Evolutionary conservation across 2,797 vertebrate genomes (phyloP), one percentile per base, ranked within the genome.

Genomic region (Ispidina picta): DNA sequence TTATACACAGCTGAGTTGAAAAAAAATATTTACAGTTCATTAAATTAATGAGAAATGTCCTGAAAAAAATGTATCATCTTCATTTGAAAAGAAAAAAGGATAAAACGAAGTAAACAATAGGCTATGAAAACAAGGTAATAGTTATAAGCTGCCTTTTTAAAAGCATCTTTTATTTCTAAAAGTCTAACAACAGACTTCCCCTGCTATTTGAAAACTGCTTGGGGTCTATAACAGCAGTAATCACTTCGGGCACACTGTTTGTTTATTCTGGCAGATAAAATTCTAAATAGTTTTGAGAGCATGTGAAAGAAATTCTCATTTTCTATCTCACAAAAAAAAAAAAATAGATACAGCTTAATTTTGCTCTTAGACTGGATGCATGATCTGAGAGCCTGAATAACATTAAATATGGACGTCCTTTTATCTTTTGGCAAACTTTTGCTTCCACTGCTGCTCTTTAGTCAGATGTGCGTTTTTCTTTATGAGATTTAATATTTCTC

Each of bases 401-500:
- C 66, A 80, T 92, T 95, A 87, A 89, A 83, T 44, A 83, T 20
- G 48, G 44, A 89, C 76, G 60, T 75, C 62, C 68, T 92, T 94
- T 88, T 94, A 88, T 94, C 88, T 86, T 71, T 58, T 88, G 92
- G 82, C 93, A 91, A 94, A 85, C 75, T 89, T 83, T 44, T 82
- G 6, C 85, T 79, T 90, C 89, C n/a, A 29, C 41, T 90, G 86
- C 69, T 92, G 70, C 87, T 94, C 89, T 92, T 95, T 91, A 95
- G 94, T 95, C 86, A 92, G 84, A 86, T 84, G 75, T 73, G 89
- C 86, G 33, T 96, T 96, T 95, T 94, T 66, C 88, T 95, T 80
- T 79, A 90, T 91, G 95, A 90, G 89, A 94, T 95, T 95, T 96
- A 96, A 96, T 96, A 96, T 95, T 96, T 96, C 88, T 94, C 81